phyloP scores from a whole-genome alignment of 2,888 invertebrate genomes.

The Drosophila algonquin region DNA sequence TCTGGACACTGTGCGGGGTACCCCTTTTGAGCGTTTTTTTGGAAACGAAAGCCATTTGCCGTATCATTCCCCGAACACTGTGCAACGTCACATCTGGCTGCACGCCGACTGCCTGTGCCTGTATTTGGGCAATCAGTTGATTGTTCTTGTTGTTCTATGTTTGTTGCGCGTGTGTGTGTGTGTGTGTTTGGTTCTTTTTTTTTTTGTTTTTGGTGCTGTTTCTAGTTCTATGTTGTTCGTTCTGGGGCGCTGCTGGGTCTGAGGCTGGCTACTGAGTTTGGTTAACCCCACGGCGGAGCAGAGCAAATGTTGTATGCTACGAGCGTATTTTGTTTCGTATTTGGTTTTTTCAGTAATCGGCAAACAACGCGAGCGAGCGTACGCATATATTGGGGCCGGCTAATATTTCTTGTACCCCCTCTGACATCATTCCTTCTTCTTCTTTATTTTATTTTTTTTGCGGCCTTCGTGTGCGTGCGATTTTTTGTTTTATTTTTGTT shows the following conservation, averaged over 20 bases:
- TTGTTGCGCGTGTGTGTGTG: slow-evolving; percentile 3
- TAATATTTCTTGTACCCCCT: slow-evolving; percentile 54
- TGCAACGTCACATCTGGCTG: slow-evolving; percentile 41
- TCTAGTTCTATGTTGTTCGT: neutral
- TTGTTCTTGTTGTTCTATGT: slow-evolving; percentile 9
- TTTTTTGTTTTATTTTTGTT: slow-evolving; percentile 7
- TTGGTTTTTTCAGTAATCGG: slow-evolving; percentile 68
- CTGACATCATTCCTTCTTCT: slow-evolving; percentile 65
- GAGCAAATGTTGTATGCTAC: slow-evolving; percentile 28
- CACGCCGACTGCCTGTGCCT: slow-evolving; percentile 18
- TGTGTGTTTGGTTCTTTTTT: slow-evolving; percentile 20
- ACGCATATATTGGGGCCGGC: slow-evolving; percentile 58
- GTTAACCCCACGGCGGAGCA: slow-evolving; percentile 13
- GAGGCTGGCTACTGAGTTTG: slow-evolving; percentile 8
- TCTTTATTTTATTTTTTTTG: slow-evolving; percentile 5
- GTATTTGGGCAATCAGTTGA: slow-evolving; percentile 46
- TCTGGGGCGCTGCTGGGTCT: slow-evolving; percentile 1
- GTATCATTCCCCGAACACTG: slow-evolving; percentile 21
- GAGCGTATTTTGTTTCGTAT: slow-evolving; percentile 33
- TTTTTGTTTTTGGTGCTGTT: neutral
- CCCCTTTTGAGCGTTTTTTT: no score
- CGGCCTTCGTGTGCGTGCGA: neutral
- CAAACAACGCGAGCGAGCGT: slow-evolving; percentile 72
- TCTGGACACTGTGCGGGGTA: no score
- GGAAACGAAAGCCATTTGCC: neutral